Evolutionary conservation across 2,797 vertebrate genomes (phyloP).

Genomic region (Enteromius treurensis): DNA sequence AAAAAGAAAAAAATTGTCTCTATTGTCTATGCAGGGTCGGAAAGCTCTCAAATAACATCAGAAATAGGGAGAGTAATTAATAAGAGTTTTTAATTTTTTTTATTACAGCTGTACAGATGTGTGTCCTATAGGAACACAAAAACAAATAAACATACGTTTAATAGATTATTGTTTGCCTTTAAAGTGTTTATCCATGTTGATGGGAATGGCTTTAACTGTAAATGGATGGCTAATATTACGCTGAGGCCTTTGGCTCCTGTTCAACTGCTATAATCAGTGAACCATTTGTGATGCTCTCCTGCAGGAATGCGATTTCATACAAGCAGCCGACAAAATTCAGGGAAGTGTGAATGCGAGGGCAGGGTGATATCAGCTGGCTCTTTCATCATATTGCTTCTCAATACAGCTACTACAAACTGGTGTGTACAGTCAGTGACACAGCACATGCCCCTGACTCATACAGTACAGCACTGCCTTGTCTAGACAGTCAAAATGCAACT

Average conservation of each 20-base stretch:
- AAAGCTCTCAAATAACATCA: not conserved
- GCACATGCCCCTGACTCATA: constrained; percentile 32
- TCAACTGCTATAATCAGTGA: constrained; percentile 11
- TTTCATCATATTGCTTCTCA: constrained; percentile 24
- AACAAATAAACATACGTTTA: not conserved
- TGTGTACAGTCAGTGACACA: constrained; percentile 19
- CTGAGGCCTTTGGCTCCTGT: constrained; percentile 15
- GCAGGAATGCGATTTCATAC: constrained; percentile 22
- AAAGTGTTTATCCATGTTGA: not conserved
- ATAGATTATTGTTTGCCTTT: not conserved
- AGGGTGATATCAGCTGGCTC: constrained; percentile 20
- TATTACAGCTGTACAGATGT: not conserved
- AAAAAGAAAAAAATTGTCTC: too few species aligned
- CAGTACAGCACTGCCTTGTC: not conserved
- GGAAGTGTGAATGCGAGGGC: not conserved
- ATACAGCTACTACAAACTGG: constrained; percentile 25
- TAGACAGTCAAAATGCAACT: constrained; percentile 22
- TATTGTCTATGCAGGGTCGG: not conserved
- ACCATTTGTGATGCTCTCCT: constrained; percentile 2
- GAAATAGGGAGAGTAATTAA: too few species aligned
- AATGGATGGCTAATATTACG: constrained; percentile 17
- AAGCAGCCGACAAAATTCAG: constrained; percentile 15
- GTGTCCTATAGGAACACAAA: not conserved
- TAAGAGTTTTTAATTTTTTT: too few species aligned
- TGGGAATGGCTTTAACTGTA: not conserved